Percentiles rank a stretch among this genome's conserved stretches.
Evolutionary conservation across 2,797 vertebrate species (phyloP).

Genomic region (Chaenodraco wilsoni): DNA sequence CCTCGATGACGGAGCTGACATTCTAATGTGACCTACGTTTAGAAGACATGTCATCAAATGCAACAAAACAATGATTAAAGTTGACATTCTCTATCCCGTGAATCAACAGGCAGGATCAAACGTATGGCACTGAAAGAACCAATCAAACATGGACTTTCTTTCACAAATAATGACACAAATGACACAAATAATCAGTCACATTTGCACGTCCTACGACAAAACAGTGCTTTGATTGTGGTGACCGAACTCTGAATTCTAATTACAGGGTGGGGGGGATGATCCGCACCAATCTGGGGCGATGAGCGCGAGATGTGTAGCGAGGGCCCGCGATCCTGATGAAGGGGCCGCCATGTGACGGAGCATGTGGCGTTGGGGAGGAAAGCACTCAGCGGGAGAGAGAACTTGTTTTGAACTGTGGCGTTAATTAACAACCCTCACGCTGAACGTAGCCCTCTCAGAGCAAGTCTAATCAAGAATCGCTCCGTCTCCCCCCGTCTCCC

Average conservation of each 20-base stretch:
- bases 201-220: not conserved
- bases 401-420: slow-evolving; percentile 62
- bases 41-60: slow-evolving; percentile 2
- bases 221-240: slow-evolving; percentile 23
- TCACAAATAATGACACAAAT: not conserved
- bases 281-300: slow-evolving; percentile 22
- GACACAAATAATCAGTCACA: not conserved
- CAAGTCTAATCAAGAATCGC: slow-evolving; percentile 54
- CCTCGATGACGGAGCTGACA: slow-evolving; percentile 20
- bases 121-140: not conserved
- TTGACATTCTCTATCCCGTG: slow-evolving; percentile 4
- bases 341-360: slow-evolving; percentile 32
- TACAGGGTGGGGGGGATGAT: slow-evolving; percentile 24
- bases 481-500: slow-evolving; percentile 17
- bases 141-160: not conserved
- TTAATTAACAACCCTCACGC: slow-evolving; percentile 68
- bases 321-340: slow-evolving; percentile 22
- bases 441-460: slow-evolving; percentile 38
- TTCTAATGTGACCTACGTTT: slow-evolving; percentile 19
- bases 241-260: slow-evolving; percentile 42
- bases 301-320: slow-evolving; percentile 9
- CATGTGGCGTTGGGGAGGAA: slow-evolving; percentile 27
- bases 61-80: slow-evolving; percentile 17
- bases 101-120: not conserved
- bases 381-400: slow-evolving; percentile 48